Conservation (phyloP, 2,113 vertebrate genomes). For the Eulemur macaco region DNA sequence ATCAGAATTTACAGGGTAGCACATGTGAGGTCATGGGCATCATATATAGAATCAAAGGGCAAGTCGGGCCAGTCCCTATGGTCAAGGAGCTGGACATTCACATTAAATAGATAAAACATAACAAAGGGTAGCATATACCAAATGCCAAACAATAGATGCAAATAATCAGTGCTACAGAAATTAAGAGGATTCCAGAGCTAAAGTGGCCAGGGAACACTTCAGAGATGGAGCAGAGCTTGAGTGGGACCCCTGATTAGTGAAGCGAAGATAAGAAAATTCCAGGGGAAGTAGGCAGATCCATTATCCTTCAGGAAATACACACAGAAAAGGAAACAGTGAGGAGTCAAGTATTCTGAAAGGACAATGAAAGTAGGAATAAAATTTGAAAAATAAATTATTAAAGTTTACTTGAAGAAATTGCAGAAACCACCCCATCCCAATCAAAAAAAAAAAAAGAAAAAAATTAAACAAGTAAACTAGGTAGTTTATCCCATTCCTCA, state of each 20-base stretch:
- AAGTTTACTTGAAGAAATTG: neutral
- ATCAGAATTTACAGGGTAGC: neutral
- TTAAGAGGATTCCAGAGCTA: neutral
- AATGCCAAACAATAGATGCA: neutral
- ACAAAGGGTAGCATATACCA: neutral
- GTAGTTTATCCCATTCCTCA: neutral
- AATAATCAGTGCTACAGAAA: neutral
- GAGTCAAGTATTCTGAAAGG: neutral
- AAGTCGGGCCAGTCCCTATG: neutral
- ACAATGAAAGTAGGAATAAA: neutral
- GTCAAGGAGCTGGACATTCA: neutral
- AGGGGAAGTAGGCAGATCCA: neutral
- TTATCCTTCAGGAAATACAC: slow-evolving; percentile 2
- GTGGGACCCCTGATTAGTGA: neutral
- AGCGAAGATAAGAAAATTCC: neutral
- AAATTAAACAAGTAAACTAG: neutral
- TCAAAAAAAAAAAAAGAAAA: neutral
- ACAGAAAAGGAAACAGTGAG: neutral
- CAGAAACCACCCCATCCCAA: neutral
- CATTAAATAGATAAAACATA: neutral
- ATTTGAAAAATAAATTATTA: neutral
- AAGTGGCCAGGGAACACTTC: neutral
- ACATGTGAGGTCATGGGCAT: neutral
- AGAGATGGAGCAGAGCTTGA: neutral
- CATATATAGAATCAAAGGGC: neutral